Evolutionary conservation across 1,140 invertebrate species (phyloP).

Genomic region (Drosophila neocordata): DNA sequence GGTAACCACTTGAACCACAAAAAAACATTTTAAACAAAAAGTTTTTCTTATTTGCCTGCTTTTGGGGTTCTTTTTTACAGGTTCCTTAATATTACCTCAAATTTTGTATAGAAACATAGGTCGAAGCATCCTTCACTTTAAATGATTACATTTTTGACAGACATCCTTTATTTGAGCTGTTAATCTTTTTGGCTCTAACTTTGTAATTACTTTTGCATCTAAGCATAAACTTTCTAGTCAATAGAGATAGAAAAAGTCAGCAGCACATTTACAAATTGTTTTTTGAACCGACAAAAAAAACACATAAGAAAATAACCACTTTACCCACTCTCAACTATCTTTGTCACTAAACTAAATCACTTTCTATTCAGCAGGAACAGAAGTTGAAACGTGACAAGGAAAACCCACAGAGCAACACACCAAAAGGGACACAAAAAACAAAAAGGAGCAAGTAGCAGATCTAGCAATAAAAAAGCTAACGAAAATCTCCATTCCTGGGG

Average conservation of each 20-base stretch:
- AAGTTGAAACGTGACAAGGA: slow-evolving; percentile 7
- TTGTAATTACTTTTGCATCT: slow-evolving; percentile 72
- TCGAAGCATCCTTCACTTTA: slow-evolving; percentile 11
- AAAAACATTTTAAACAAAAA: slow-evolving; percentile 55
- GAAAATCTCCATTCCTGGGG: slow-evolving; percentile 29
- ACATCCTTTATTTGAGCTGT: slow-evolving; percentile 42
- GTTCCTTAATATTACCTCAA: slow-evolving; percentile 54
- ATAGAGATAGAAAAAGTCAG: slow-evolving; percentile 2
- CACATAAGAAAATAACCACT: slow-evolving; percentile 31
- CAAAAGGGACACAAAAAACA: slow-evolving; percentile 7
- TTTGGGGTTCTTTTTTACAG: slow-evolving; percentile 11
- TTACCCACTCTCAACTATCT: not conserved
- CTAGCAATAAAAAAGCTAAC: slow-evolving; percentile 66
- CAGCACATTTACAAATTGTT: slow-evolving; percentile 58
- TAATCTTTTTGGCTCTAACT: slow-evolving; percentile 61
- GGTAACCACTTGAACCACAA: slow-evolving; percentile 62
- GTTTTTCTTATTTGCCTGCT: slow-evolving; percentile 27
- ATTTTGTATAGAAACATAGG: slow-evolving; percentile 55
- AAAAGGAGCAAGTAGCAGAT: not conserved
- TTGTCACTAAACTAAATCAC: slow-evolving; percentile 70
- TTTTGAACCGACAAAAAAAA: slow-evolving; percentile 1
- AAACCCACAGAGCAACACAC: slow-evolving; percentile 43
- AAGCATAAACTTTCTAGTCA: slow-evolving; percentile 47
- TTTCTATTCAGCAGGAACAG: slow-evolving; percentile 72
- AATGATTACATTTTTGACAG: slow-evolving; percentile 22